Evolutionary conservation across 2,888 invertebrate species (phyloP), one percentile per base, ranked within the genome.

Genomic region (Acronicta alni): DNA sequence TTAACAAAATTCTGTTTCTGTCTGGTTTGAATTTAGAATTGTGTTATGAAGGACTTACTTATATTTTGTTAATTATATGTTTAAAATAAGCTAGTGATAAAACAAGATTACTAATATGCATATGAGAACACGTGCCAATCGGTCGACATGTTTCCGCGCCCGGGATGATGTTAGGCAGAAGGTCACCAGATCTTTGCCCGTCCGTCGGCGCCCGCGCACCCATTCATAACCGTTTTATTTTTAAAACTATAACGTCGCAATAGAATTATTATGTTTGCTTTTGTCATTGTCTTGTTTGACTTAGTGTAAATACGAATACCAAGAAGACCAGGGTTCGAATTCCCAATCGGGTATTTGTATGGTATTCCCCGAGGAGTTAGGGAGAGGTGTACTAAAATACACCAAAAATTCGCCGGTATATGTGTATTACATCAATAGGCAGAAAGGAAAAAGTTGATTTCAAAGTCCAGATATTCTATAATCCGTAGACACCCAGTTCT

Each of bases 191-290:
- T 80, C 77, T 81, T 79, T 77, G 81, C 73, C 75, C 75, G 77
- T 60, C 39, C 73, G 77, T 59, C 20, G 30, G 69, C 72, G 77
- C 58, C 57, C 49, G 72, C 66, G 67, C 61, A 68, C 52, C 72
- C 81, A 84, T 83, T 85, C 84, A 85, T 82, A 71, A 61, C 57
- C 18, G 54, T 58, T 57, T 70, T 83, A 82, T 82, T 85, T 81
- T 78, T 78, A 75, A 71, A 74, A 67, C 47, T 63, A 17, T 16
- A 45, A 46, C 49, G 30, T 47, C 63, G 53, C 63, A 53, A 30
- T 51, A 48, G 38, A 32, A n/a, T 38, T 35, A 16, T 30, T 35
- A 37, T 30, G 37, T 43, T 38, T 39, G 39, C 4, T 56, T 57
- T 37, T 23, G 41, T 17, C 12, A 35, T 43, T 45, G 5, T 8